These are phyloP conservation scores for Marmota flaviventris DNA, from an alignment of 2,113 vertebrate genomes.

Conservation along the genomic window DNA sequence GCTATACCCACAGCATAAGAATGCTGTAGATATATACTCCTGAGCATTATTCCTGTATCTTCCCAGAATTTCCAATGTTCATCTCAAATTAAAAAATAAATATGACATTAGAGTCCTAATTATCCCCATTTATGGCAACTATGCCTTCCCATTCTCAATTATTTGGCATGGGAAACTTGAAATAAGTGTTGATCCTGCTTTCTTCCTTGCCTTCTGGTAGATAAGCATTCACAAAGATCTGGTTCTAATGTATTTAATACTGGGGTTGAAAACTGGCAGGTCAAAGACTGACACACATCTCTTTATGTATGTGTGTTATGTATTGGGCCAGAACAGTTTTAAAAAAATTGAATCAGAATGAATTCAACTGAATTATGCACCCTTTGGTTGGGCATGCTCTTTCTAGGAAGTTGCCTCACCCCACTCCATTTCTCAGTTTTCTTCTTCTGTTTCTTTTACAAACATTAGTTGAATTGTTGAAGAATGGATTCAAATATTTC, in stretches of 20 bases:
- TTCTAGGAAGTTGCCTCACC: not conserved
- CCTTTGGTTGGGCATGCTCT: not conserved
- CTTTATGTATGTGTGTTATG: not conserved
- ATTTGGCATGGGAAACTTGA: not conserved
- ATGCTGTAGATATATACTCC: not conserved
- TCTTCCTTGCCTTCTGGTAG: not conserved
- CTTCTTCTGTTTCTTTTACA: not conserved
- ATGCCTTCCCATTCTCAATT: not conserved
- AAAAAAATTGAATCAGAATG: not conserved
- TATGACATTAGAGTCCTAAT: not conserved
- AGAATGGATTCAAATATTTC: not conserved
- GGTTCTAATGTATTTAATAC: not conserved
- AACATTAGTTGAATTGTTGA: not conserved
- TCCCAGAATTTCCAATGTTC: not conserved
- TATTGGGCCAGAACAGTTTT: not conserved
- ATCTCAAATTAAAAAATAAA: not conserved
- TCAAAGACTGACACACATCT: not conserved
- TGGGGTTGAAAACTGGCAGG: not conserved
- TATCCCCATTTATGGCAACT: not conserved
- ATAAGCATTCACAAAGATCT: not conserved
- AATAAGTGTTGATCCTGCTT: not conserved
- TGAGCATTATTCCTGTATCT: not conserved
- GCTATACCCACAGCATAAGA: not conserved
- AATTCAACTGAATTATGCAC: not conserved
- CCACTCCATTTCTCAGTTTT: not conserved